phyloP scores from a whole-genome alignment of 2,888 invertebrate genomes.

The Apodemia duryi region DNA sequence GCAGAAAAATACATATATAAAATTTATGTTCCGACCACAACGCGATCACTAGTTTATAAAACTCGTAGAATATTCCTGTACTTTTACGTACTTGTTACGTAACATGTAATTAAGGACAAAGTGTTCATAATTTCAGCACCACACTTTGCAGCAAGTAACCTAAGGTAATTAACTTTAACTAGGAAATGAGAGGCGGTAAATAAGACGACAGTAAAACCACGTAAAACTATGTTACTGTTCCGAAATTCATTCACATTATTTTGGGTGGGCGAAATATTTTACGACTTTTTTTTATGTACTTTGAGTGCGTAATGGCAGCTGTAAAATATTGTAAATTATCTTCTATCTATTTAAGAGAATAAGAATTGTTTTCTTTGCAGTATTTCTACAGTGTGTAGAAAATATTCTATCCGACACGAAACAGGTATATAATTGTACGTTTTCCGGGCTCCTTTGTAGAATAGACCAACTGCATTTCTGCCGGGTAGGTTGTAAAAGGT shows the following conservation, averaged over 20 bases:
- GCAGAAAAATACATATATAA: too few relatives aligned
- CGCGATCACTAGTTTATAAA: too few relatives aligned
- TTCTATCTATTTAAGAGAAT: neutral
- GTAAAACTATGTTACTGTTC: neutral
- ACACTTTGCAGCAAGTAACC: neutral
- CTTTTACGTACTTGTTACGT: neutral
- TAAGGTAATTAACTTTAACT: constrained; percentile 1
- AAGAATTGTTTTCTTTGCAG: too few relatives aligned
- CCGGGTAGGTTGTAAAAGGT: too few relatives aligned
- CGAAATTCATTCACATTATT: neutral
- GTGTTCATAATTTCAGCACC: neutral
- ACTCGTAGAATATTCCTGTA: too few relatives aligned
- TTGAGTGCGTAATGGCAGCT: neutral
- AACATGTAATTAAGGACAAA: neutral
- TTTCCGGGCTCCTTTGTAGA: too few relatives aligned
- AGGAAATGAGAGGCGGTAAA: neutral
- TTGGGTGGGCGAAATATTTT: neutral
- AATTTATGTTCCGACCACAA: too few relatives aligned
- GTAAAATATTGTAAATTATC: neutral
- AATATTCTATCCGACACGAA: too few relatives aligned
- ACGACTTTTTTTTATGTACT: neutral
- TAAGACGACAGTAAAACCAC: neutral
- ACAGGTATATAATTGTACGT: too few relatives aligned
- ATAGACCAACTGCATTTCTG: too few relatives aligned
- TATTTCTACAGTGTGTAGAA: too few relatives aligned